These are phyloP conservation scores for Sphecodes monilicornis DNA, from an alignment of 2,888 invertebrate genomes.

Conservation along the genomic window DNA sequence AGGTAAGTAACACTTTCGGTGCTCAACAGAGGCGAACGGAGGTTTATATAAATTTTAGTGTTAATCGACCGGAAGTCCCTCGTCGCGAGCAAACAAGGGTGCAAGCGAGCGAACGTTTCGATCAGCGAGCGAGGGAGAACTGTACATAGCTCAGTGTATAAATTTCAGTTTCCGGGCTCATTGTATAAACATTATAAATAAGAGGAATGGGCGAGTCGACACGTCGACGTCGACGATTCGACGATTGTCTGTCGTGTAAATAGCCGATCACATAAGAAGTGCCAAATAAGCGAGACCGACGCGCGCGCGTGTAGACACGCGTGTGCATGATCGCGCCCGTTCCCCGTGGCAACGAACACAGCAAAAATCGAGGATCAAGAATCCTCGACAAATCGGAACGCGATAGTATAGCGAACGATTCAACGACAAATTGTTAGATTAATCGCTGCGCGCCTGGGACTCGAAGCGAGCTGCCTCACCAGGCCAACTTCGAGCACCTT, in stretches of 20 bases:
- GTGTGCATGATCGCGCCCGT: conserved; percentile 37
- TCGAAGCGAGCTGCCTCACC: conserved; percentile 1
- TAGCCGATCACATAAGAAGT: conserved; percentile 69
- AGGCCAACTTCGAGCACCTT: not conserved
- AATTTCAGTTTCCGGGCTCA: conserved; percentile 73
- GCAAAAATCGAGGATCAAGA: not conserved
- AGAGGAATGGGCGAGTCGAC: not conserved
- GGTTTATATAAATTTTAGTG: conserved; percentile 65
- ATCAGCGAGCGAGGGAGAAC: conserved; percentile 43
- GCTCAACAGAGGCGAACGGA: conserved; percentile 65
- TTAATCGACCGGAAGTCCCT: conserved; percentile 25
- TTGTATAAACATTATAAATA: conserved; percentile 76
- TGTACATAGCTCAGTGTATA: conserved; percentile 82
- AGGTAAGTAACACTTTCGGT: conserved; percentile 67
- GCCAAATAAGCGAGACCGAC: conserved; percentile 64
- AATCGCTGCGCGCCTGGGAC: not conserved
- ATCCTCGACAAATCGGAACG: conserved; percentile 15
- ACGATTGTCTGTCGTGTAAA: conserved; percentile 61
- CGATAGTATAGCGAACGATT: conserved; percentile 17
- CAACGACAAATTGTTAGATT: conserved; percentile 33
- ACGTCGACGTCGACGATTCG: conserved; percentile 9
- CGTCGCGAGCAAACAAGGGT: not conserved
- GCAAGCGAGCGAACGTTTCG: not conserved
- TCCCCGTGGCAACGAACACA: conserved; percentile 18
- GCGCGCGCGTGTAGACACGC: not conserved